Evolutionary conservation across 1,140 invertebrate genomes (phyloP), one percentile per base, ranked within the genome.

Genomic region (Zaprionus tsacasi): DNA sequence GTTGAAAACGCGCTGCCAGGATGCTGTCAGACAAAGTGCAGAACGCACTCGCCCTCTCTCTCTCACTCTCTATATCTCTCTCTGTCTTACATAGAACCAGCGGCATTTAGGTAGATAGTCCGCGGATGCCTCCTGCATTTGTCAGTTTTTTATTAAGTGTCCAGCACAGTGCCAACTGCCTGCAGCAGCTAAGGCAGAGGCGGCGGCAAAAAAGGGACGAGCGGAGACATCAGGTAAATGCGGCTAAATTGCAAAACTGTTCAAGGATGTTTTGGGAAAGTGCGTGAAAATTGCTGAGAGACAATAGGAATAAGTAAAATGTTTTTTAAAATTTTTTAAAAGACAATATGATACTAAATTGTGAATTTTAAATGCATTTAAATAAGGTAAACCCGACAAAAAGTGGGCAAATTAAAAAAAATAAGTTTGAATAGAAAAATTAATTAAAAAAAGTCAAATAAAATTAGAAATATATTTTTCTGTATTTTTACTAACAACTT

Each of bases 111-210:
- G 85, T 90, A 90, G 81, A 73, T 88, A 67, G 78, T 52, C 85
- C 68, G 58, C 48, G 65, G 68, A n/a, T 70, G 59, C 48, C 35
- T n/a, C 40, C 30, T 83, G 76, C 69, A 79, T 85, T 86, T 89
- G 86, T 74, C 85, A 89, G 78, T 89, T 89, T 89, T 89, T 89
- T 89, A 89, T 79, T 45, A 50, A 70, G 79, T 74, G 67, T 57
- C 52, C 60, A 40, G 76, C 66, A 66, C 82, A 68, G 45, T 63
- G 70, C 50, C 52, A 76, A 35, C 64, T 30, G 64, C 21, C 56
- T 13, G 12, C 59, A 50, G 30, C 57, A 40, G 43, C 38, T 21
- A 21, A n/a, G 25, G 10, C 6, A 35, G 10, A 35, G 33, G 27
- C 27, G 48, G 48, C 61, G 48, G 45, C 38, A 60, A 70, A 71